A percentile compares a stretch with the other conserved stretches of the same genome.
phyloP scores from a whole-genome alignment of 1,140 invertebrate genomes.

The Galendromus occidentalis region DNA sequence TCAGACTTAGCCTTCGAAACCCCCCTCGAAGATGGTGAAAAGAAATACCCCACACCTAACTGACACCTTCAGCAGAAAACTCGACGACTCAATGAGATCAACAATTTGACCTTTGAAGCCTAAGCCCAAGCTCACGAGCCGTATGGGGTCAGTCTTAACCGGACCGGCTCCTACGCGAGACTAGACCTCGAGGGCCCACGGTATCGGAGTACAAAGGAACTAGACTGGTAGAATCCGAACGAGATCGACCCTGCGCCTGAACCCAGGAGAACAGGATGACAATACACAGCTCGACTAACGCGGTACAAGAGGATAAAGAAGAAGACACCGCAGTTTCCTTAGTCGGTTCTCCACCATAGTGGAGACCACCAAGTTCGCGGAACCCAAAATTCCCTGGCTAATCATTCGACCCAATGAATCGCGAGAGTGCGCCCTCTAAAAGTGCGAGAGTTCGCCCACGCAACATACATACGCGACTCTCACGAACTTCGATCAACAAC shows the following conservation, averaged over 20 bases:
- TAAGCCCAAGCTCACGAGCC: neutral
- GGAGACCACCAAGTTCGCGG: slow-evolving; percentile 5
- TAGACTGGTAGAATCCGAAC: too few relatives aligned
- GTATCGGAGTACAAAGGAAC: too few relatives aligned
- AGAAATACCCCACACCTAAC: too few relatives aligned
- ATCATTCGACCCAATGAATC: neutral
- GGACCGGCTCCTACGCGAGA: too few relatives aligned
- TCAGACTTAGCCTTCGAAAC: slow-evolving; percentile 8
- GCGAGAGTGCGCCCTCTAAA: slow-evolving; percentile 9
- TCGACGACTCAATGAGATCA: neutral
- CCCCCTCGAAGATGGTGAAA: neutral
- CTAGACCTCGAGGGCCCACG: too few relatives aligned
- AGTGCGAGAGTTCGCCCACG: too few relatives aligned
- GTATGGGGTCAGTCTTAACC: too few relatives aligned
- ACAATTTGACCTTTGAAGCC: neutral
- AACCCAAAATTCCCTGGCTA: slow-evolving; percentile 1
- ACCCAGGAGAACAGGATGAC: slow-evolving; percentile 11
- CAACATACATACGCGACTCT: too few relatives aligned
- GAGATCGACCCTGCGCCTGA: slow-evolving; percentile 9
- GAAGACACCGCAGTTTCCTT: too few relatives aligned
- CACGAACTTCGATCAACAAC: too few relatives aligned
- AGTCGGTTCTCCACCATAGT: neutral
- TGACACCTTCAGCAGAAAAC: neutral
- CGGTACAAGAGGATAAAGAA: neutral
- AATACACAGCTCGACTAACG: neutral